Evolutionary conservation across 2,888 invertebrate genomes (phyloP), one percentile per base, ranked within the genome.

Genomic region (Carterocephalus palaemon): DNA sequence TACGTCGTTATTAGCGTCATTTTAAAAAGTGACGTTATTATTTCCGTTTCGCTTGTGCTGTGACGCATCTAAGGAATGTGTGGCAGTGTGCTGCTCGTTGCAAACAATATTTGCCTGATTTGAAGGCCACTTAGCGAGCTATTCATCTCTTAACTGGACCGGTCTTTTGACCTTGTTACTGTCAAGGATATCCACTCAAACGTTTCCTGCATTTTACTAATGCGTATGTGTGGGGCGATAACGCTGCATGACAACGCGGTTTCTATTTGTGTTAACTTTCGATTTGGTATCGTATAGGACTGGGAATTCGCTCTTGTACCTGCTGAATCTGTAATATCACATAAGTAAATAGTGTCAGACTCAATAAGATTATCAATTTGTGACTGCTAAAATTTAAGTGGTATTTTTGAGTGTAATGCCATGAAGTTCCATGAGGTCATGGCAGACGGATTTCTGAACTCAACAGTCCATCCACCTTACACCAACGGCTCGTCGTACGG

Each of bases 111-210:
- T 42, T 15, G 19, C 41, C 33, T 41, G 43, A 34, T 46, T 33
- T 32, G 36, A 46, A 46, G 43, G 49, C 50, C 45, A 20, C 12
- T 43, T 45, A 31, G 39, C 51, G 37, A 46, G 42, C 19, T 46
- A 37, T 37, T 33, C 46, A 43, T 48, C 37, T 47, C 28, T 41
- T 26, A 53, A 46, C 46, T 51, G 49, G 58, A 63, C 64, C 63
- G 71, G 73, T 60, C 62, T 49, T 56, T 59, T 59, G 66, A 78
- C 74, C 75, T 80, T 78, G 75, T 78, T 73, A 75, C 70, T 74
- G 73, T 78, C 79, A 81, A 82, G 82, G 80, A 79, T 75, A 75
- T 62, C 71, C 59, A 69, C 64, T 74, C 63, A 64, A 69, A 71
- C 59, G 64, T 63, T 77, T 76, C 72, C 70, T 75, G 71, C 64